Base-by-base conservation (phyloP, 2,888 invertebrate species). In the Brachypterus glaber region DNA sequence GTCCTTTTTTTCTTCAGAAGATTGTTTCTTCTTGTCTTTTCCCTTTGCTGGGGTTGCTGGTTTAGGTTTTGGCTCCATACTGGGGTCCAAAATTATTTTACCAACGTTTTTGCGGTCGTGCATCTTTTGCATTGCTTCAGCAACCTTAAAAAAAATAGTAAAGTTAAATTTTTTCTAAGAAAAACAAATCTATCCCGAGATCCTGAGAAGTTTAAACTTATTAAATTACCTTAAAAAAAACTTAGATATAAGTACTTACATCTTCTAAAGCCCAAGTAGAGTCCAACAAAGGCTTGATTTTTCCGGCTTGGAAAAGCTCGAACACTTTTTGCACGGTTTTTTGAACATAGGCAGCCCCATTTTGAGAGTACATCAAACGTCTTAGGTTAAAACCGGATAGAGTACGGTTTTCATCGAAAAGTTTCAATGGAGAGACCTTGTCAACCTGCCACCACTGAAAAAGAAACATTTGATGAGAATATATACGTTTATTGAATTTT, bases 51-150 rank as follows among this genome's bases (percentile, higher is more conserved):
- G 83, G 5, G 83, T 83, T 14, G 81, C 81, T 24, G 83, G 82
- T 61, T 83, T 83, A 17, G 83, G 83, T 55, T 83, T 83, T 2
- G 84, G 83, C 61, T 82, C 82, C 61, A 82, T 62, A 27, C 79
- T 77, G 15, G 88, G 87, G 60, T 89, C 87, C 46, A 91, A 68
- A 30, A 90, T 75, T 30, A 91, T 75, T 66, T 90, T 90, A 38
- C 91, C 91, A 54, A 90, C 77, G 67, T 91, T 90, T 68, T 87
- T 88, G 57, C 88, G 79, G 58, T 89, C 89, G 66, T 89, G 89
- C 80, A 91, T 83, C 66, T 86, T 88, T 66, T 87, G 87, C 89
- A 91, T 89, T 4, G 87, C 90, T 57, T 90, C 88, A 16, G 79
- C 78, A 11, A 88, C 82, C 84, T 85, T 54, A 17, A 53, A 41